Base-by-base conservation (phyloP, 2,113 vertebrate genomes). In the Asarcornis scutulata region DNA sequence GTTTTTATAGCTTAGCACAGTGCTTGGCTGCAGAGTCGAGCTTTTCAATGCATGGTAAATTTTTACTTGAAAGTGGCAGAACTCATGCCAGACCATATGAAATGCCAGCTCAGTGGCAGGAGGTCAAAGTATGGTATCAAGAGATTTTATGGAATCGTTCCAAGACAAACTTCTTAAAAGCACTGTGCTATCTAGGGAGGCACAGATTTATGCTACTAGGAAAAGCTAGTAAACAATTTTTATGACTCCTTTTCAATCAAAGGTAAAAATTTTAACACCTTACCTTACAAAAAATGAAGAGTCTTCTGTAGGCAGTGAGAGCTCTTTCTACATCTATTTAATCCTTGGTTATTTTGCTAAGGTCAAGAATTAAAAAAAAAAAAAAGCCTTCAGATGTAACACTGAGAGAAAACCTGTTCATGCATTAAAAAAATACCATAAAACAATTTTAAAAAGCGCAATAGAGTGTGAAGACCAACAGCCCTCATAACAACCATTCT, bases 21-120 rank as follows among this genome's bases (percentile, higher is more conserved):
- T 1, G 55, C 85, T 95, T 4, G 0, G 59, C 75, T 91, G 75
- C 53, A 4, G 79, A 80, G 72, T 64, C 40, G n/a, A 92, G 95
- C 74, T 78, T 88, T 74, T 60, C 89, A 67, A 27, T 75, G 67
- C 63, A 48, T 64, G 82, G 12, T 72, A 79, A 74, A 86, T 94
- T 95, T 85, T 95, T 58, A 80, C 93, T 96, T 94, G 58, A 71
- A 95, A 95, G 80, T 55, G 79, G 90, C 80, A 86, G 76, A 79
- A 71, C 74, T 86, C 36, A 36, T 73, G 88, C 96, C 97, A 97
- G 95, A 58, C 38, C 1, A 3, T 26, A 14, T 5, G 72, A 80
- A 73, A 87, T 53, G 91, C 87, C 95, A 97, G 86, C 88, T 88
- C 69, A 13, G 67, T 58, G 67, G 90, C 60, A 88, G 44, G 69